These are phyloP conservation scores for Procavia capensis DNA, from an alignment of 2,113 vertebrate genomes.

Conservation along the genomic window DNA sequence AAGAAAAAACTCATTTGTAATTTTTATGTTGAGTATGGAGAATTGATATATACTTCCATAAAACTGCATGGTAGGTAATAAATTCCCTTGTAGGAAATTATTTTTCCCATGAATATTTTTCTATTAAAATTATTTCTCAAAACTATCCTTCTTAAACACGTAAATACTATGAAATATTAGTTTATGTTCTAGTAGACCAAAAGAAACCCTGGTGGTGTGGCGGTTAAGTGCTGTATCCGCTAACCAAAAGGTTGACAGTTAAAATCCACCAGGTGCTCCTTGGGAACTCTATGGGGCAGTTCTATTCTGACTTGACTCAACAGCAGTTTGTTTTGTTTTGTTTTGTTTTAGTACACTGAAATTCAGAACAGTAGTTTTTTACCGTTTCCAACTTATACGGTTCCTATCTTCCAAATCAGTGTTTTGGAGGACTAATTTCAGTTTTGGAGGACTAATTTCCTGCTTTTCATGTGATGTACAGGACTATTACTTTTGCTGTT, in stretches of 20 bases:
- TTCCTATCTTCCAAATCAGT: neutral
- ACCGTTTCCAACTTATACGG: neutral
- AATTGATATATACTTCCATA: neutral
- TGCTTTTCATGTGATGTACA: neutral
- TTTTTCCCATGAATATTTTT: neutral
- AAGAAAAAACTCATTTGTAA: neutral
- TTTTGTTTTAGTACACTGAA: no score
- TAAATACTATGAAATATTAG: neutral
- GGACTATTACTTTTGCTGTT: neutral
- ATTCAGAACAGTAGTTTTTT: neutral
- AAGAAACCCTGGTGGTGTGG: no score
- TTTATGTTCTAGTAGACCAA: neutral
- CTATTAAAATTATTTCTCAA: neutral
- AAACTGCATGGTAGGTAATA: neutral
- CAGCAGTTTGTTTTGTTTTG: no score
- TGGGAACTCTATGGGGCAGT: no score
- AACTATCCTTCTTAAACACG: neutral
- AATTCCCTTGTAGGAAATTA: neutral
- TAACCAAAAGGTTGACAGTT: no score
- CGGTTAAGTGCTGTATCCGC: no score
- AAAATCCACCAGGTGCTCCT: no score
- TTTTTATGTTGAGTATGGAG: neutral
- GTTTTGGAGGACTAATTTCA: neutral
- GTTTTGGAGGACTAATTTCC: neutral
- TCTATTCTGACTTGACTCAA: no score